These are phyloP conservation scores for Dicentrarchus labrax DNA, from an alignment of 2,113 vertebrate genomes.

Conservation along the genomic window DNA sequence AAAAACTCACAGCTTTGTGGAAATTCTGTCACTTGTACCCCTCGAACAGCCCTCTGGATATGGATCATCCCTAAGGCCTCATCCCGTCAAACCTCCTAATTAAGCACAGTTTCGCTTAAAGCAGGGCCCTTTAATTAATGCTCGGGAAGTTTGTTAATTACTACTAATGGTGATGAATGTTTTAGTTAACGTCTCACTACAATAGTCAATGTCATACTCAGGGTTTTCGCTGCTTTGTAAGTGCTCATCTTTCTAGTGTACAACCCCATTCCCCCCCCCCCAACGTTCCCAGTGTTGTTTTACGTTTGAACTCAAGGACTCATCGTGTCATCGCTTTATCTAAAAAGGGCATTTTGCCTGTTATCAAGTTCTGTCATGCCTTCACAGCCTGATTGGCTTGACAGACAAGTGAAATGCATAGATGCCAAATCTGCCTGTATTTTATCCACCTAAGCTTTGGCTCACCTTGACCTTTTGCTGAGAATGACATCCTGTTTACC, in stretches of 20 bases:
- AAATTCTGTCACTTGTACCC: constrained; percentile 79
- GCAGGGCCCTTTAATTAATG: constrained; percentile 80
- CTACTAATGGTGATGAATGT: constrained; percentile 83
- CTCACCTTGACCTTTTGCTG: constrained; percentile 74
- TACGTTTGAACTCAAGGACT: constrained; percentile 38
- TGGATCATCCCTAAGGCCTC: constrained; percentile 86
- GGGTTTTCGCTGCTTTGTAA: constrained; percentile 17
- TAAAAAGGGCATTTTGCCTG: constrained; percentile 10
- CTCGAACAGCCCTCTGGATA: constrained; percentile 77
- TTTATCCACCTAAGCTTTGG: constrained; percentile 51
- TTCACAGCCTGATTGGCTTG: constrained; percentile 9
- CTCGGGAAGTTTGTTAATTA: constrained; percentile 82
- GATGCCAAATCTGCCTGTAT: constrained; percentile 33
- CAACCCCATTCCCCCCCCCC: background rate
- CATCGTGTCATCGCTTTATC: background rate
- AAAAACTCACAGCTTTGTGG: constrained; percentile 79
- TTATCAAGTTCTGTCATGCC: background rate
- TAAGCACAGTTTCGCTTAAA: constrained; percentile 81
- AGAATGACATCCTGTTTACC: constrained; percentile 67
- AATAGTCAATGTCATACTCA: constrained; percentile 61
- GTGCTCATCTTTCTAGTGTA: constrained; percentile 10
- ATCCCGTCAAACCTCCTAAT: constrained; percentile 86
- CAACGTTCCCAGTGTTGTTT: background rate
- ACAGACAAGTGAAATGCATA: constrained; percentile 47
- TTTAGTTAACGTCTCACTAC: constrained; percentile 65